Percentiles rank a stretch among this genome's conserved stretches.
phyloP scores from a whole-genome alignment of 2,888 invertebrate genomes.

The Xestia xanthographa region DNA sequence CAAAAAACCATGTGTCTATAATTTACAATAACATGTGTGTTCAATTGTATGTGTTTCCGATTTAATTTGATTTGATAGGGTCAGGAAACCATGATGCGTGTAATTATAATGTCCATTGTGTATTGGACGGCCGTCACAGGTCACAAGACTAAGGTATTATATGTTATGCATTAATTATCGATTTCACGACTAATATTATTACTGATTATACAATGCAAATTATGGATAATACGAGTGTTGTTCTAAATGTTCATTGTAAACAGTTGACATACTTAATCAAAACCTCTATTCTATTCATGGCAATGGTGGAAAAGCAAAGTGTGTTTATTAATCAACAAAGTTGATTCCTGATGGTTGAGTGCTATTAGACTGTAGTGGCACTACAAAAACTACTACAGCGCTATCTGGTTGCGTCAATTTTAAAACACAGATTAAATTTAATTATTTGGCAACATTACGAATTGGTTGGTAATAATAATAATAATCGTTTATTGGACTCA shows the following conservation, averaged over 20 bases:
- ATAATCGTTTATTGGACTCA: no score
- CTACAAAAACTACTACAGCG: no score
- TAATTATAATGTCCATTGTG: conserved; percentile 19
- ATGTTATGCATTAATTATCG: conserved; percentile 21
- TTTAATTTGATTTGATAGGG: not conserved
- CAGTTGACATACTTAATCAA: not conserved
- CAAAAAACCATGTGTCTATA: no score
- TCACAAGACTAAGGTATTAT: conserved; percentile 11
- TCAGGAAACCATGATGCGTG: conserved; percentile 2
- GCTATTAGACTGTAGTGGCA: no score
- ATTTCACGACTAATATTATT: conserved; percentile 8
- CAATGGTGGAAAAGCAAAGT: not conserved
- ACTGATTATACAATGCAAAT: conserved; percentile 16
- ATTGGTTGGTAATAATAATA: no score
- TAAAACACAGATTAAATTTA: no score
- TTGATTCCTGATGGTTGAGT: no score
- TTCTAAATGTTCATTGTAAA: not conserved
- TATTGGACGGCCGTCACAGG: not conserved
- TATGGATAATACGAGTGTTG: no score
- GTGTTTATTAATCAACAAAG: not conserved
- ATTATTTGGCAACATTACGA: no score
- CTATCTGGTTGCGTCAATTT: no score
- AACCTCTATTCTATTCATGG: not conserved
- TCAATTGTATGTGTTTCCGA: not conserved
- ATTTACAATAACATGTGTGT: not conserved